phyloP scores from a whole-genome alignment of 2,888 invertebrate genomes.

The Limnephilus auricula region DNA sequence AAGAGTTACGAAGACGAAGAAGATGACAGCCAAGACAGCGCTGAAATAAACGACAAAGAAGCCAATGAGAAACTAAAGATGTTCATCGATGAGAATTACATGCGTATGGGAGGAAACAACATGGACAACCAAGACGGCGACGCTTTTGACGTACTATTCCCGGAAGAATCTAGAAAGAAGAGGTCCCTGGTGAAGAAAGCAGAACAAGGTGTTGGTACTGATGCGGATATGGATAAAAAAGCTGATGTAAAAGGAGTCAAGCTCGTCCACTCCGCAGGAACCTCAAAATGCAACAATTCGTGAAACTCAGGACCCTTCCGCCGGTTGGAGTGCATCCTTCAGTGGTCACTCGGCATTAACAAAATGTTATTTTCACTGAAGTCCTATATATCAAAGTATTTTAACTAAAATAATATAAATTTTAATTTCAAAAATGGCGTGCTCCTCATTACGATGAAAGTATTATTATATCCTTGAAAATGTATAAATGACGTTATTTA shows the following conservation, averaged over 20 bases:
- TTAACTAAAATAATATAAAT: conserved; percentile 28
- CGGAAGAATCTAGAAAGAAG: conserved; percentile 63
- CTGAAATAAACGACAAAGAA: conserved; percentile 16
- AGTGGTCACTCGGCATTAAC: conserved; percentile 45
- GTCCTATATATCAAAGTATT: conserved; percentile 48
- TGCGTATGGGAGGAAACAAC: conserved; percentile 53
- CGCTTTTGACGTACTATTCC: conserved; percentile 58
- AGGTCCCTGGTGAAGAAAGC: conserved; percentile 53
- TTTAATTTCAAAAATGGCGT: not conserved
- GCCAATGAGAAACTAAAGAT: conserved; percentile 52
- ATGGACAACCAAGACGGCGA: conserved; percentile 52
- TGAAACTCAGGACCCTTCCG: conserved; percentile 31
- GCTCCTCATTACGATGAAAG: not conserved
- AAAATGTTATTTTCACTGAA: conserved; percentile 36
- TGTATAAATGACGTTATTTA: conserved; percentile 2
- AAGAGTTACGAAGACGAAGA: conserved; percentile 53
- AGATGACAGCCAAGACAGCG: conserved; percentile 22
- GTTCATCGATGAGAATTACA: conserved; percentile 59
- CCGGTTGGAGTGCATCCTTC: conserved; percentile 35
- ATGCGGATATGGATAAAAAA: not conserved
- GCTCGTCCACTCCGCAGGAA: conserved; percentile 32
- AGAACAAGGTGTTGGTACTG: not conserved
- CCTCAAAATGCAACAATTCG: conserved; percentile 33
- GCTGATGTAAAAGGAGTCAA: conserved; percentile 22
- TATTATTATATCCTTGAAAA: not conserved